Conservation (phyloP, 2,888 invertebrate species). For the Thera obeliscata region DNA sequence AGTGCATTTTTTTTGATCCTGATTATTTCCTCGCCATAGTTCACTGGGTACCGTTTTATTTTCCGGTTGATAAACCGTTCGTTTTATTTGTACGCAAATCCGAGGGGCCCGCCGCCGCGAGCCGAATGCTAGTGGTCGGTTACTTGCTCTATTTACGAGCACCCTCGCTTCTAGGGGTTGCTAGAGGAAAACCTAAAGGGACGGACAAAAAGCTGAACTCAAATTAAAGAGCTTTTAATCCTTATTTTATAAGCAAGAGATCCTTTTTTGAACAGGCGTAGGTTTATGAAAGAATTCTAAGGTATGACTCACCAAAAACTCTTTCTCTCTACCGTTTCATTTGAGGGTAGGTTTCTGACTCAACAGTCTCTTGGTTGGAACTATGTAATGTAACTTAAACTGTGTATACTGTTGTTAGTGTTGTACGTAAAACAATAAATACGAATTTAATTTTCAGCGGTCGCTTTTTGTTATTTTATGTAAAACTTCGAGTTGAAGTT, state of each 20-base stretch:
- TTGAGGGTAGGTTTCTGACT: no score
- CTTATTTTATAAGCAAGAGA: background rate
- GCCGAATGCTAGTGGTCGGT: conserved; percentile 66
- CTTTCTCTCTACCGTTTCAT: no score
- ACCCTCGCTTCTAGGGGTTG: conserved; percentile 49
- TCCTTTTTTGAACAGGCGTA: no score
- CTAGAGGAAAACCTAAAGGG: conserved; percentile 5
- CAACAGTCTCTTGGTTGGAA: no score
- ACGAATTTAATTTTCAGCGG: no score
- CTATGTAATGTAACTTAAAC: no score
- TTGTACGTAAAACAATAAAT: no score
- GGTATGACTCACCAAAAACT: no score
- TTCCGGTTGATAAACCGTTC: conserved; percentile 71
- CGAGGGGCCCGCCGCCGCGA: conserved; percentile 58
- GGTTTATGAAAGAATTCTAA: no score
- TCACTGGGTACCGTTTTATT: conserved; percentile 59
- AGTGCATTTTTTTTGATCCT: conserved; percentile 32
- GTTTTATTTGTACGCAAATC: conserved; percentile 79
- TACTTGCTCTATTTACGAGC: conserved; percentile 74
- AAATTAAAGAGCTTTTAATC: background rate
- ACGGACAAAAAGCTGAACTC: conserved; percentile 11
- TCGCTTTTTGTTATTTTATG: no score
- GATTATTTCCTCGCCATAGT: conserved; percentile 46
- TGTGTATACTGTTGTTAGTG: no score
- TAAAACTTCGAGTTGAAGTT: no score